Percentiles rank a stretch among this genome's conserved stretches.
phyloP scores from a whole-genome alignment of 2,113 vertebrate genomes.

The Ptyas mucosa region DNA sequence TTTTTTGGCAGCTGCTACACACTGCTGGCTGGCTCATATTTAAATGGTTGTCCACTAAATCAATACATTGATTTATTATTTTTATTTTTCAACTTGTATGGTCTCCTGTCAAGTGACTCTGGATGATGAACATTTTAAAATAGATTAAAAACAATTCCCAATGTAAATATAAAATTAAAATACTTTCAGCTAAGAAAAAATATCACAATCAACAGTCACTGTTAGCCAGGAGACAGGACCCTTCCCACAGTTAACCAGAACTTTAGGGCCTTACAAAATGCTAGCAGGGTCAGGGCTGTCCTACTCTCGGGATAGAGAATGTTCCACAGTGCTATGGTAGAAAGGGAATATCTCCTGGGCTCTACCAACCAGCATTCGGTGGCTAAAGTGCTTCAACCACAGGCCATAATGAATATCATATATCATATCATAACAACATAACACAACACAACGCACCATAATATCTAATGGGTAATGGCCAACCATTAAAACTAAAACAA shows the following conservation, averaged over 20 bases:
- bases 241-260: neutral
- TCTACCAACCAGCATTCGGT: neutral
- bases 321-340: neutral
- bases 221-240: neutral
- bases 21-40: no score
- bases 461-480: neutral
- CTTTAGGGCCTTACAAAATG: neutral
- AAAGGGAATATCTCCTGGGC: neutral
- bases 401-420: neutral
- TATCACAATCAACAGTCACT: neutral
- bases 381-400: neutral
- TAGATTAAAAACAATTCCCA: neutral
- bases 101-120: neutral
- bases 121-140: neutral
- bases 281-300: neutral
- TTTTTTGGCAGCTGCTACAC: no score
- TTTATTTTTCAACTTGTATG: neutral
- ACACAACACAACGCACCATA: neutral
- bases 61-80: no score
- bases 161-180: neutral
- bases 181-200: neutral
- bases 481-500: neutral
- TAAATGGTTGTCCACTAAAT: no score
- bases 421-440: no score
- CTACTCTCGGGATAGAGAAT: neutral